Conservation (phyloP, 1,140 invertebrate species). For the Whitmania pigra region DNA sequence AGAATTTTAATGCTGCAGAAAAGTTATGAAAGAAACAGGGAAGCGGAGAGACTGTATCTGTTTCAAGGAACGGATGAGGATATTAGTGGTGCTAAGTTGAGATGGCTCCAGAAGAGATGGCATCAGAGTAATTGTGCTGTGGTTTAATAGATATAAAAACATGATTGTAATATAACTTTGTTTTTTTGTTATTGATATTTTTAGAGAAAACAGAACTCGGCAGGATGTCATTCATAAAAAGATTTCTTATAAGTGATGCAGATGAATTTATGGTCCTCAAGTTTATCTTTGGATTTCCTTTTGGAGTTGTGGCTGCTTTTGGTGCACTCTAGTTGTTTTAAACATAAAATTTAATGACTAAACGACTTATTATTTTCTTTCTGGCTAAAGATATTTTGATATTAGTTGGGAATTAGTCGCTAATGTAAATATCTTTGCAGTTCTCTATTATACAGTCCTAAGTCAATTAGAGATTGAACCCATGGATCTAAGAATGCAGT, state of each 20-base stretch:
- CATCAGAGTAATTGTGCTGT: background rate
- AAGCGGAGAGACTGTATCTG: too few species aligned
- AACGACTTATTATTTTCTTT: background rate
- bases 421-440: background rate
- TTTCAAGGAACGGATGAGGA: too few species aligned
- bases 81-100: background rate
- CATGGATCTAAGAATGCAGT: constrained; percentile 25
- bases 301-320: background rate
- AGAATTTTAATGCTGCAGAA: too few species aligned
- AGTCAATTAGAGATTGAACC: constrained; percentile 16
- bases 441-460: background rate
- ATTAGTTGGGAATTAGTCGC: background rate
- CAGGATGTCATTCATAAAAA: background rate
- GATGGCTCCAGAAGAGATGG: constrained; percentile 5
- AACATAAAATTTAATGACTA: background rate
- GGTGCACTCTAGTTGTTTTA: background rate
- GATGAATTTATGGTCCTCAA: background rate
- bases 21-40: too few species aligned
- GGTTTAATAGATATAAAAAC: background rate
- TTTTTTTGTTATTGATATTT: too few species aligned
- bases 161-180: background rate
- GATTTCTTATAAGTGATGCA: background rate
- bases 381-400: too few species aligned
- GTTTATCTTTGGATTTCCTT: constrained; percentile 1
- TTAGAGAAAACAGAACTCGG: background rate